Evolutionary conservation across 2,113 vertebrate genomes (phyloP).

Genomic region (Rhea americana): DNA sequence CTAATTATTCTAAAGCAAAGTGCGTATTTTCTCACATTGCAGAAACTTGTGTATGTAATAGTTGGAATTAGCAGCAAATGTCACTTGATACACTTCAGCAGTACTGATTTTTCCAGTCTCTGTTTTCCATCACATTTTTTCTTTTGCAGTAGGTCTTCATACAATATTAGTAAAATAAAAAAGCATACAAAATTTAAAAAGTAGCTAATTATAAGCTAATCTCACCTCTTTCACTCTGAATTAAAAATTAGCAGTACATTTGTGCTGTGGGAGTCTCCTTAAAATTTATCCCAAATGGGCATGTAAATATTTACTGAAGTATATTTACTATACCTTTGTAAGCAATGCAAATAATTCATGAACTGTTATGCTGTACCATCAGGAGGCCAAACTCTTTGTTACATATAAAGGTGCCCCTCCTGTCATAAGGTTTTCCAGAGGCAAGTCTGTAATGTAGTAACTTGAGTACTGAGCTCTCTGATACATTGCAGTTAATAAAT

Average conservation of each 20-base stretch:
- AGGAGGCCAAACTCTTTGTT: background rate
- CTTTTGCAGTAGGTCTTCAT: background rate
- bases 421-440: background rate
- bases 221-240: background rate
- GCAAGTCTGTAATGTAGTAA: background rate
- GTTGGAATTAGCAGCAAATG: background rate
- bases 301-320: background rate
- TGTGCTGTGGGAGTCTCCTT: background rate
- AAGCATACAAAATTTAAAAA: background rate
- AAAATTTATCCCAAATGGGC: background rate
- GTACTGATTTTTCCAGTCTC: background rate
- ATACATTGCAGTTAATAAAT: background rate
- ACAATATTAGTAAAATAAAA: background rate
- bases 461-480: background rate
- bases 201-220: background rate
- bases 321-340: background rate
- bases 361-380: accelerated
- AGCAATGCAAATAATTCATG: background rate
- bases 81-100: background rate
- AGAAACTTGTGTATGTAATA: background rate
- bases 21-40: background rate
- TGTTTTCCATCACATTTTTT: background rate
- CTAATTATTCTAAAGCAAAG: background rate
- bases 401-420: background rate
- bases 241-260: background rate